Evolutionary conservation across 35 echinoderm and acorn worm species (phyloP), one percentile per base, ranked within the genome.

Genomic region (Strongylocentrotus purpuratus): DNA sequence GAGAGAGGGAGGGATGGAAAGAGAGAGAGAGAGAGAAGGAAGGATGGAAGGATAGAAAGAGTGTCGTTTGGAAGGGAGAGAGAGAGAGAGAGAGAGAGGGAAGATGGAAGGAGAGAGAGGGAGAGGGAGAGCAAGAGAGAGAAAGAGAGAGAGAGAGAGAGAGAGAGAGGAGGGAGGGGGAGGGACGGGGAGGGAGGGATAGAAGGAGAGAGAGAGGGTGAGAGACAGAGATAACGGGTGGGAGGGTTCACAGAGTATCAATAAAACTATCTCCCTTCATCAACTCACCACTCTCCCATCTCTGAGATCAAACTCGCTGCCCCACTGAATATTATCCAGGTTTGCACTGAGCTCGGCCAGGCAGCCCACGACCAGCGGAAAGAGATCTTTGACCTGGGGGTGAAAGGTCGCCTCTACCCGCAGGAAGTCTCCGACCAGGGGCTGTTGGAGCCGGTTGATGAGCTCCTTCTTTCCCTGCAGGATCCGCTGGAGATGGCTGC

Each of bases 241-340:
- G 45, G 70, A 87, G 20, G 33, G 10, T 55, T 14, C 11, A 55
- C 50, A 12, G 50, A 11, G 50, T 55, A 55, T 55, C 50, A 11
- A 12, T 55, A 55, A 55, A 55, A 55, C 0, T 9, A 55, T 11
- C 50, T 12, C 50, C 11, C 9, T 6, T 4, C 60, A 94, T 35
- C 12, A 28, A 87, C 98, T 97, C 61, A 99, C 98, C 95, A 99
- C 87, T 94, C 95, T 94, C 12, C 94, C 96, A 95, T 99, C 97
- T 47, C 94, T 95, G 46, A 96, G 59, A 86, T 97, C 86, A 86
- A 99, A 97, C 33, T 96, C 95, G 48, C 93, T 96, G 31, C 88
- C 95, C 98, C 98, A 99, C 52, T 99, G 94, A 88, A 99, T 97
- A 33, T 95, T 99, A 18, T 97, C 95, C 33, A 99, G 91, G 94